These are phyloP conservation scores for Cyanistes caeruleus DNA, from an alignment of 2,113 vertebrate genomes.

Conservation along the genomic window DNA sequence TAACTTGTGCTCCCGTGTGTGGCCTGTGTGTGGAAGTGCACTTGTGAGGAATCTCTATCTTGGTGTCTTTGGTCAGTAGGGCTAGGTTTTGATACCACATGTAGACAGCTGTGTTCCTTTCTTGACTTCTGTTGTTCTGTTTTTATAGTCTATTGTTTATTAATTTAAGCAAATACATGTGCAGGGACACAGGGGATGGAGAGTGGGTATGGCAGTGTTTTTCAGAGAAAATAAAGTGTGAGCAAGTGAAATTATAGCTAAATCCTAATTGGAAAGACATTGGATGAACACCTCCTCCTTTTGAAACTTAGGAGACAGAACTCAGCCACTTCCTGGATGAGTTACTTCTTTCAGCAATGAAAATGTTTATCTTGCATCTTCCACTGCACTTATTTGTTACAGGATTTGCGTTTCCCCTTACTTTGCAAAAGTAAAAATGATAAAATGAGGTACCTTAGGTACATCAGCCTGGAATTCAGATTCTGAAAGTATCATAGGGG, in stretches of 20 bases:
- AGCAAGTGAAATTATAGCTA: not conserved
- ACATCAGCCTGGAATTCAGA: not conserved
- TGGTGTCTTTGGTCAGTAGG: not conserved
- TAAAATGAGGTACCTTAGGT: not conserved
- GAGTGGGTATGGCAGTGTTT: too few species aligned
- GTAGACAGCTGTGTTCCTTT: not conserved
- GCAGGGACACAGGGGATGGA: not conserved
- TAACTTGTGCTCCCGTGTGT: not conserved
- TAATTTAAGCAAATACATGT: not conserved
- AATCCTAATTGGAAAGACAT: not conserved
- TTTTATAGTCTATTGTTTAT: too few species aligned
- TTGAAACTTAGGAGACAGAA: not conserved
- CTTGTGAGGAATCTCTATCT: not conserved
- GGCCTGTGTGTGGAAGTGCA: not conserved
- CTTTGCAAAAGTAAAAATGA: not conserved
- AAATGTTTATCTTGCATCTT: not conserved
- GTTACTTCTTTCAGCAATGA: not conserved
- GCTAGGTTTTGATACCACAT: too few species aligned
- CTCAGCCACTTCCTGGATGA: not conserved
- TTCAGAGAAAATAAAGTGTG: not conserved
- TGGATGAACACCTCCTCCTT: not conserved
- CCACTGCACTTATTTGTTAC: fast-evolving
- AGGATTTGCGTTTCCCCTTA: not conserved
- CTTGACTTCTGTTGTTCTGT: not conserved
- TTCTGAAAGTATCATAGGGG: not conserved